Conservation (phyloP, 53 echinoderm and acorn worm species). For the Luidia sarsii region DNA sequence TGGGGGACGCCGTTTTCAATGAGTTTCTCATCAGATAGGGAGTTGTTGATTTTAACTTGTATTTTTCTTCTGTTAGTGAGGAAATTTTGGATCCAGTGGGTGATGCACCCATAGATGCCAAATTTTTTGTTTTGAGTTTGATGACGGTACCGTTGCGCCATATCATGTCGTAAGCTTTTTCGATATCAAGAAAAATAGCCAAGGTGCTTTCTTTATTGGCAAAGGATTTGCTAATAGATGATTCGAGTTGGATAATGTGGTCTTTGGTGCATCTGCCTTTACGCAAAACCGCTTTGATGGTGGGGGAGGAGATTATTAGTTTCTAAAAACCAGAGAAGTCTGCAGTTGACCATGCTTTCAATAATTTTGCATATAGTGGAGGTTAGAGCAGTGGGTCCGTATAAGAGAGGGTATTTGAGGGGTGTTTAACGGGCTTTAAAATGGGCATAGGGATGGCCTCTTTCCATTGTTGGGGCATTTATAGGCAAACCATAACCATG, state of each 20-base stretch:
- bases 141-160: slow-evolving; percentile 22
- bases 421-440: slow-evolving; percentile 1
- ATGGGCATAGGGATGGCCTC: slow-evolving; percentile 12
- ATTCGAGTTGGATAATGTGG: slow-evolving; percentile 13
- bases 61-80: too few relatives aligned
- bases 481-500: too few relatives aligned
- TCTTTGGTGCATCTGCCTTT: background rate
- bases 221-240: slow-evolving; percentile 6
- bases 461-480: slow-evolving; percentile 18
- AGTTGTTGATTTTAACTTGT: too few relatives aligned
- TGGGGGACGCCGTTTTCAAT: too few relatives aligned
- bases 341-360: background rate
- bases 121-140: background rate
- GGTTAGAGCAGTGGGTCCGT: too few relatives aligned
- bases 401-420: background rate
- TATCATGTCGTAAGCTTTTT: slow-evolving; percentile 22
- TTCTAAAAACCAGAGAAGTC: slow-evolving; percentile 13
- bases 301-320: background rate
- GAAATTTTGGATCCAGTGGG: slow-evolving; percentile 13
- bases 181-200: slow-evolving; percentile 21
- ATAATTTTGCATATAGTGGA: too few relatives aligned
- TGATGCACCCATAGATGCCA: slow-evolving; percentile 4
- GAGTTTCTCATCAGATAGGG: too few relatives aligned
- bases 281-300: slow-evolving; percentile 28
- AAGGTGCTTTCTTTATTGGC: slow-evolving; percentile 38